Base-by-base conservation (phyloP, 2,797 vertebrate genomes). In the Malurus leucopterus region DNA sequence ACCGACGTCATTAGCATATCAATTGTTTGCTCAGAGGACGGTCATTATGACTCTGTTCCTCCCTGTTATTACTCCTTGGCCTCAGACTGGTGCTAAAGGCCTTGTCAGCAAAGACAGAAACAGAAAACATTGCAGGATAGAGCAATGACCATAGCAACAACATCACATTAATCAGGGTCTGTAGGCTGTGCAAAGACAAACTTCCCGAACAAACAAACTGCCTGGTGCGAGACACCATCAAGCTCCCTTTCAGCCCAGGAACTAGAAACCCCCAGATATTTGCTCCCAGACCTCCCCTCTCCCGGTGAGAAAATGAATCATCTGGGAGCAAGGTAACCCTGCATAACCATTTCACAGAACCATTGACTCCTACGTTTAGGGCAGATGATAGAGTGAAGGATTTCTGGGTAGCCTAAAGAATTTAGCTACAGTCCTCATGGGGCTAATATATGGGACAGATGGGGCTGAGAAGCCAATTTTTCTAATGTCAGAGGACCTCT, bases 1-100 rank as follows among this genome's bases (percentile, higher is more conserved):
- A 94, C 86, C 75, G 3, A 79, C 50, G 75, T 91, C 91, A 93
- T 95, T 95, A 95, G 58, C 92, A 93, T 95, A 95, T 95, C 93
- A 95, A 95, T 93, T 93, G 91, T 91, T 95, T 92, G 90, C 72
- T 73, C 65, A 49, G 72, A 93, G 65, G 72, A 94, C 47, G 58
- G 94, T 94, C 94, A 92, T 92, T 91, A 92, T 88, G 92, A 93
- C 94, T 93, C 91, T 73, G 68, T 86, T 91, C 36, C 3, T 88
- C 93, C 92, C 85, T 93, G 89, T 94, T 95, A 81, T 92, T 95
- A 86, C 92, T 92, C 4, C 2, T 87, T 94, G 94, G 65, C 94
- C 90, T 93, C 88, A 94, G 69, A 80, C 44, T 87, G 86, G 84
- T 85, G 50, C 75, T 94, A 86, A 88, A 88, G 78, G 86, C 92